Evolutionary conservation across 2,888 invertebrate genomes (phyloP), one percentile per base, ranked within the genome.

Genomic region (Arrhopalites spinosus): DNA sequence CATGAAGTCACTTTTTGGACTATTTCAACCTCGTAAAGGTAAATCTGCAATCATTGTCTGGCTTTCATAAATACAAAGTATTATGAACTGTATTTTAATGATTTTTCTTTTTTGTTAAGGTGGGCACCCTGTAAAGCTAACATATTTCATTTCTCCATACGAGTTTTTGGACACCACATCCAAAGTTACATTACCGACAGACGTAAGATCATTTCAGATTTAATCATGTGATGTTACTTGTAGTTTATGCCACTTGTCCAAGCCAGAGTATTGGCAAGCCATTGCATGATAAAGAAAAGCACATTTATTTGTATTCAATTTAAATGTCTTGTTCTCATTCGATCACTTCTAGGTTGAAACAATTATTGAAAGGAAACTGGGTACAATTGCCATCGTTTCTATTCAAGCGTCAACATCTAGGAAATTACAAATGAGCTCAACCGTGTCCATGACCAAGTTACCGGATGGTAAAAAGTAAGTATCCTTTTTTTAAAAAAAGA

Each of bases 101-200:
- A n/a, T n/a, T n/a, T n/a, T n/a, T n/a, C n/a, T n/a, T n/a, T n/a
- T n/a, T n/a, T n/a, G n/a, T n/a, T n/a, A n/a, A n/a, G 95, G 95
- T 85, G 95, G 95, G 76, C 95, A 96, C 85, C 93, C 97, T 0
- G 93, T 97, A 93, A 93, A 93, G 84, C 87, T 98, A 36, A 96
- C 95, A 0, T 98, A 96, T 86, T 96, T 96, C 85, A 93, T 96
- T 3, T 93, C 95, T 0, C 96, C 96, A 0, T 96, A 96, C 84
- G 96, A 96, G 85, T 88, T 96, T 68, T 87, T 96, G 83, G 93
- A 94, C 85, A 89, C 90, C 83, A 92, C 92, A 78, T 89, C 88
- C 74, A 91, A 91, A 83, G 90, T 90, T 7, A 88, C 92, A 59
- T 90, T 92, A 83, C 88, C 96, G 77, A 92, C 91, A 64, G 88